phyloP scores from a whole-genome alignment of 53 echinoderm and acorn worm genomes.

The Actinopyga echinites region DNA sequence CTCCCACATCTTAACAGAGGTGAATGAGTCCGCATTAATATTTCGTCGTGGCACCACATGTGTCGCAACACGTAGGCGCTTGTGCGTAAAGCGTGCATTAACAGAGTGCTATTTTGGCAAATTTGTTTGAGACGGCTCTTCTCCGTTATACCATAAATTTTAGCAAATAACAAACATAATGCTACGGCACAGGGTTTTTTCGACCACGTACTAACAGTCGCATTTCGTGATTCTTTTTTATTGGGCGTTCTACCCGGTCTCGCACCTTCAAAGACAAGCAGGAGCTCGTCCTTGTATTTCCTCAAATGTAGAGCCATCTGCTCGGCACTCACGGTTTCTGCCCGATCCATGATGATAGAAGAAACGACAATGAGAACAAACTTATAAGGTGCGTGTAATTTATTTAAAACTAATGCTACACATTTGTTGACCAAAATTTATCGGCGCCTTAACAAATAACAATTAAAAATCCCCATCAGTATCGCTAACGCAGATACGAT shows the following conservation, averaged over 20 bases:
- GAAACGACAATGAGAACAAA: too few species aligned
- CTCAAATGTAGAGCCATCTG: too few species aligned
- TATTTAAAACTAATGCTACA: too few species aligned
- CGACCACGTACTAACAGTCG: too few species aligned
- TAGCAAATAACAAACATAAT: too few species aligned
- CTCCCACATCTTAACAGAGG: neutral
- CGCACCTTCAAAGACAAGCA: neutral
- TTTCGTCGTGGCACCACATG: neutral
- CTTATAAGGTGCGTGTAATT: too few species aligned
- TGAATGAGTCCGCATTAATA: neutral
- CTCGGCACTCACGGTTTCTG: too few species aligned
- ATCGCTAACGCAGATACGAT: neutral
- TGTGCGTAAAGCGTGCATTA: neutral
- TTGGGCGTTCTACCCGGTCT: neutral
- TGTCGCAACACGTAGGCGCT: neutral
- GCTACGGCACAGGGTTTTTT: too few species aligned
- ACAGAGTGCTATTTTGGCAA: neutral
- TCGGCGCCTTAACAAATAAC: neutral
- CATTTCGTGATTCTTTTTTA: too few species aligned
- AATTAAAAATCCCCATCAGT: neutral
- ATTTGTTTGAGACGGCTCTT: neutral
- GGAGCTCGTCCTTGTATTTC: neutral
- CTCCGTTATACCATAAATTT: too few species aligned
- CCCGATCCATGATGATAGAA: too few species aligned
- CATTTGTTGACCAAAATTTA: too few species aligned